These are phyloP conservation scores for Pecten maximus DNA, from an alignment of 2,888 invertebrate species.

Conservation along the genomic window DNA sequence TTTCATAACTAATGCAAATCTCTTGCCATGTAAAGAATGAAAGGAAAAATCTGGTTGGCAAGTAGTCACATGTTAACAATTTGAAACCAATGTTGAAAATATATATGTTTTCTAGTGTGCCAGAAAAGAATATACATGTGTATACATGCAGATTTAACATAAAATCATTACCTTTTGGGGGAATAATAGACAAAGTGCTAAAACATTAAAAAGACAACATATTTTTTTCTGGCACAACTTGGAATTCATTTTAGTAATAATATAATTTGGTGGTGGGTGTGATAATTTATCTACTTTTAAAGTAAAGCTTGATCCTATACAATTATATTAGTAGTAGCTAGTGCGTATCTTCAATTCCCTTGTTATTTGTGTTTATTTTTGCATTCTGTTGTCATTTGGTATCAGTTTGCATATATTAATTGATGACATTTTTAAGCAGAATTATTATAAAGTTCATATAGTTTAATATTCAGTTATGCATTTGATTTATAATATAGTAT, in stretches of 20 bases:
- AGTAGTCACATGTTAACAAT: background rate
- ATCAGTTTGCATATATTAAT: background rate
- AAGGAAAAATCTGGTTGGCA: conserved; percentile 10
- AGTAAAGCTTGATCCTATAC: background rate
- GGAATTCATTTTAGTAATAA: background rate
- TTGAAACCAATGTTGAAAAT: background rate
- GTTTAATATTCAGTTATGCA: background rate
- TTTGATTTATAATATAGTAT: background rate
- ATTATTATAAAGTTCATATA: background rate
- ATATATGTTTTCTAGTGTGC: background rate
- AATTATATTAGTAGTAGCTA: background rate
- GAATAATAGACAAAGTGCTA: background rate
- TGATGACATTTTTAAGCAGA: background rate
- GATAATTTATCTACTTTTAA: background rate
- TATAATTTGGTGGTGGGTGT: conserved; percentile 29
- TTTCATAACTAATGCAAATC: conserved; percentile 19
- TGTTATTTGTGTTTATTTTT: background rate
- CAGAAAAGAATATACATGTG: background rate
- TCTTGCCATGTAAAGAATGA: conserved; percentile 31
- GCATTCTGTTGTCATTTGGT: conserved; percentile 7
- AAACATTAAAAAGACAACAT: background rate
- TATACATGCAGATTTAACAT: background rate
- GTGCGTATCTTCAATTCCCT: background rate
- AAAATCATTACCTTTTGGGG: background rate
- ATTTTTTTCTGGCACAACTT: conserved; percentile 24